A percentile compares a stretch with the other conserved stretches of the same genome.
phyloP scores from a whole-genome alignment of 1,140 invertebrate genomes.

The Ceratosolen fusciceps region DNA sequence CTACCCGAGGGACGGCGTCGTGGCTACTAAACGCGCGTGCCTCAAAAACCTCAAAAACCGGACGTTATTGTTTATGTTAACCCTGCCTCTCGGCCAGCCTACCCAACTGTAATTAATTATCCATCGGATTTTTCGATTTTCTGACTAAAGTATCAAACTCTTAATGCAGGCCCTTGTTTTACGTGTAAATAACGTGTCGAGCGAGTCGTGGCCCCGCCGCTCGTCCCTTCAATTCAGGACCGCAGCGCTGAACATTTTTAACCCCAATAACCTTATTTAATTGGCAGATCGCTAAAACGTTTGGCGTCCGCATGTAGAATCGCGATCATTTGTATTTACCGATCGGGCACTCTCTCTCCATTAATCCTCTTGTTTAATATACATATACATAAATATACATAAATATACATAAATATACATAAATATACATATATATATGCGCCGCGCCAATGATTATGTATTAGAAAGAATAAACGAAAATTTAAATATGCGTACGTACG shows the following conservation, averaged over 20 bases:
- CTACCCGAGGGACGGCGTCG: too few relatives aligned
- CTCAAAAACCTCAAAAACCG: too few relatives aligned
- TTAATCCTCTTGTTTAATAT: not conserved
- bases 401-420: conserved; percentile 5
- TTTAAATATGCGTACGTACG: conserved; percentile 17
- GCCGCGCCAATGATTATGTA: not conserved
- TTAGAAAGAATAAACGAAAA: conserved; percentile 22
- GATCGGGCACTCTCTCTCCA: not conserved
- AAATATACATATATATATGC: conserved; percentile 3
- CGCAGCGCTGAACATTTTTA: not conserved
- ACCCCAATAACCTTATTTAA: too few relatives aligned
- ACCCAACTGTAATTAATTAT: too few relatives aligned
- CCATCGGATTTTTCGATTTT: too few relatives aligned
- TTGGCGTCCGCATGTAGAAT: not conserved
- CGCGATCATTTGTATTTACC: conserved; percentile 2
- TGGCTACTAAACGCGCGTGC: too few relatives aligned
- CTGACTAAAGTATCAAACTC: too few relatives aligned
- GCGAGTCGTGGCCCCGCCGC: too few relatives aligned
- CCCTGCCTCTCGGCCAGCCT: too few relatives aligned
- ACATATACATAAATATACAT: conserved; percentile 2
- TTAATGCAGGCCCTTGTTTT: not conserved
- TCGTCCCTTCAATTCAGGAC: not conserved
- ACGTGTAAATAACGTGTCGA: too few relatives aligned
- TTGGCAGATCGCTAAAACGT: conserved; percentile 13
- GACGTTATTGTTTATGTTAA: too few relatives aligned